These are phyloP conservation scores for Triplophysa yarkandensis DNA, from an alignment of 2,797 vertebrate species.

Conservation along the genomic window DNA sequence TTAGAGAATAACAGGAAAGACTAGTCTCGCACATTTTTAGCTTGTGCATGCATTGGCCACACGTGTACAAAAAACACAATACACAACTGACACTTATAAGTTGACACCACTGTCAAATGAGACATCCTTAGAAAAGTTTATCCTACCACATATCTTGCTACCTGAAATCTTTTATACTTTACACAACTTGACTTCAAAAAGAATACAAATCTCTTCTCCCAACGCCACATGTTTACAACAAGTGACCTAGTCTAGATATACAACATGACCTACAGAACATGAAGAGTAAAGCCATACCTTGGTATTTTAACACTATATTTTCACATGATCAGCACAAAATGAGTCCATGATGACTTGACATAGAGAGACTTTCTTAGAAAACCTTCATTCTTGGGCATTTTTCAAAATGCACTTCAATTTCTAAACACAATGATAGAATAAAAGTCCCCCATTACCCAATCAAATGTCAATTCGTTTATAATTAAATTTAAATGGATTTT, in stretches of 20 bases:
- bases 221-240: too few species aligned
- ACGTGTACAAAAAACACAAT: neutral
- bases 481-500: too few species aligned
- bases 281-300: neutral
- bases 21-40: neutral
- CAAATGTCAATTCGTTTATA: too few species aligned
- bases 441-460: too few species aligned
- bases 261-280: slow-evolving; percentile 1
- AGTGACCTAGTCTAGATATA: neutral
- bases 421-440: neutral
- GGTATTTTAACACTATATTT: neutral
- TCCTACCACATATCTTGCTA: neutral
- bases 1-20: slow-evolving; percentile 1
- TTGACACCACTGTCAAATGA: neutral
- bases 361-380: neutral
- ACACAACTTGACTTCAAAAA: too few species aligned
- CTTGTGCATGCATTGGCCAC: neutral
- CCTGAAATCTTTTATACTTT: neutral
- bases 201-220: too few species aligned
- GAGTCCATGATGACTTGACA: neutral
- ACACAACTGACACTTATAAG: neutral
- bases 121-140: neutral
- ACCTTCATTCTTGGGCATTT: neutral
- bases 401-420: too few species aligned
- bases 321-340: neutral